Evolutionary conservation across 2,113 vertebrate genomes (phyloP).

Genomic region (Scomber colias): DNA sequence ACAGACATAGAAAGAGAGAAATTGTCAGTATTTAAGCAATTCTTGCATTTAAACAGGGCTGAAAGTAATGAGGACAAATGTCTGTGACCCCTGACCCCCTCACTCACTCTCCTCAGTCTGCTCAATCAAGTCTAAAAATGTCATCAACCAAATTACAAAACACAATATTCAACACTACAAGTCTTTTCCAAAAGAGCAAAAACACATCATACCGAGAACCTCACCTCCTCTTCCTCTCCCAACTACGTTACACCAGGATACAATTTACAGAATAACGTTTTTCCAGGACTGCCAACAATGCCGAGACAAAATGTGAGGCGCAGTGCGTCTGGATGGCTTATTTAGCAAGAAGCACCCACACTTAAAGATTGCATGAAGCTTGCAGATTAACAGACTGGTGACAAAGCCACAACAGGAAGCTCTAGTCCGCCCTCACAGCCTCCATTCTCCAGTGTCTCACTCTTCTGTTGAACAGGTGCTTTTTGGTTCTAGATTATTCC

Average conservation of each 20-base stretch:
- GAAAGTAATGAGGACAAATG: neutral
- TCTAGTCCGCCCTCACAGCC: conserved; percentile 73
- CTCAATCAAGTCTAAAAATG: neutral
- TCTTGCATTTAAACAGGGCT: neutral
- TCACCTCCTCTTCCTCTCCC: conserved; percentile 28
- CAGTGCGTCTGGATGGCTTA: conserved; percentile 25
- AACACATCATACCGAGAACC: neutral
- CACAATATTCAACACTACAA: neutral
- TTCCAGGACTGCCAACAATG: neutral
- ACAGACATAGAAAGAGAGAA: neutral
- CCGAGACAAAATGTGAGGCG: neutral
- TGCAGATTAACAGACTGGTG: conserved; percentile 65
- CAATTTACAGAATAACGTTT: neutral
- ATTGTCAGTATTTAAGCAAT: neutral
- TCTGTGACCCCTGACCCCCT: conserved; percentile 31
- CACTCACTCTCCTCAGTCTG: neutral
- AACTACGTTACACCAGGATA: neutral
- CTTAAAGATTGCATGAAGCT: conserved; percentile 42
- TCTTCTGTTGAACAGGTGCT: conserved; percentile 81
- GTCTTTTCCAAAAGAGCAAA: neutral
- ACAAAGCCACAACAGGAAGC: conserved; percentile 85
- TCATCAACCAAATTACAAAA: conserved; percentile 7
- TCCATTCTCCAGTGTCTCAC: conserved; percentile 56
- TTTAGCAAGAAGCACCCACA: conserved; percentile 48
- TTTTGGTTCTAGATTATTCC: conserved; percentile 70